These are phyloP conservation scores for Panzeria rudis DNA, from an alignment of 2,888 invertebrate genomes.

Conservation along the genomic window DNA sequence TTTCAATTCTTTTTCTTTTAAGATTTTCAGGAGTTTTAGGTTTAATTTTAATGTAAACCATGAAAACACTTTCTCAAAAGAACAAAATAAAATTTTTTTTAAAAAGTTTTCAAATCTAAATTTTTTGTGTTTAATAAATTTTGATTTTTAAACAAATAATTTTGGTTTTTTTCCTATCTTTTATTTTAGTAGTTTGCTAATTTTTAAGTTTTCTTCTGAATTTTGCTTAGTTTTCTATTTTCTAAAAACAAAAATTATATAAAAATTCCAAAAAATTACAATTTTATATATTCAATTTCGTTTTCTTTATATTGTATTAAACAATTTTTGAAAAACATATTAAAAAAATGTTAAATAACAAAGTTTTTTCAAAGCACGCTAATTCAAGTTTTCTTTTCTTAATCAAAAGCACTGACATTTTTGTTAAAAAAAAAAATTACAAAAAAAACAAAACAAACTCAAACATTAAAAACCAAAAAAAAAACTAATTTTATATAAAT, in stretches of 20 bases:
- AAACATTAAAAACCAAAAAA: conserved; percentile 18
- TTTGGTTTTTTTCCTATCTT: neutral
- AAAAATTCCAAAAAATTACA: conserved; percentile 25
- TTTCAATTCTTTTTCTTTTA: neutral
- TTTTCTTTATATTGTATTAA: conserved; percentile 68
- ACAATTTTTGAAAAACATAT: conserved; percentile 58
- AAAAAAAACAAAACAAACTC: conserved; percentile 32
- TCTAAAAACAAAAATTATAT: conserved; percentile 30
- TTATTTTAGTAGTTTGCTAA: conserved; percentile 62
- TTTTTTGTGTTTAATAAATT: conserved; percentile 27
- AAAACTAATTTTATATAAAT: conserved; percentile 29
- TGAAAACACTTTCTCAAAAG: neutral
- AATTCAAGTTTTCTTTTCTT: conserved; percentile 69
- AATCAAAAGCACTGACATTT: conserved; percentile 70
- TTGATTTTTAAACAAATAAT: conserved; percentile 7
- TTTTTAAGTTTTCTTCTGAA: conserved; percentile 57
- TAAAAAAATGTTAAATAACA: conserved; percentile 65
- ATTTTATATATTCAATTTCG: conserved; percentile 59
- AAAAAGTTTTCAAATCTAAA: conserved; percentile 6
- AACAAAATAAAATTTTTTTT: neutral
- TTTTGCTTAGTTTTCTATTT: conserved; percentile 62
- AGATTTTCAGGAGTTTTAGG: conserved; percentile 29
- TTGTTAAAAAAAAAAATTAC: conserved; percentile 57
- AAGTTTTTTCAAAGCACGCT: conserved; percentile 73
- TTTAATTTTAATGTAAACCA: conserved; percentile 29